Evolutionary conservation across 2,888 invertebrate genomes (phyloP).

Genomic region (Cheiracanthium punctorium): DNA sequence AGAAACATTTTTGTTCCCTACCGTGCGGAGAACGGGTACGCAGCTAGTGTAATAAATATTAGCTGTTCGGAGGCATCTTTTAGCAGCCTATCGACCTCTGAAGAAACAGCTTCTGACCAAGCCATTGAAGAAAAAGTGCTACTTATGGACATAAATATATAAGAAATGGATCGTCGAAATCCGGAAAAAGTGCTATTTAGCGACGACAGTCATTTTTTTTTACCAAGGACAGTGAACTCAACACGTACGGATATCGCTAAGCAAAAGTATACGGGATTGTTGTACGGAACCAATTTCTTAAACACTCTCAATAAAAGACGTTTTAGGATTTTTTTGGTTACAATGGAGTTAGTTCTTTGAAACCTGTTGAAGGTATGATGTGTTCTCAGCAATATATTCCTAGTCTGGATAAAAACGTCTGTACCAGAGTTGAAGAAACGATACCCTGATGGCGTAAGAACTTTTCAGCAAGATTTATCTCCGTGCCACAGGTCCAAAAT

Average conservation of each 20-base stretch:
- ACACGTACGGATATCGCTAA: not conserved
- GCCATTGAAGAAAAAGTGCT: not conserved
- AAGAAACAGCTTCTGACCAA: constrained; percentile 5
- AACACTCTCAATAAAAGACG: not conserved
- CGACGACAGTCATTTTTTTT: constrained; percentile 3
- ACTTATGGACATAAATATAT: not conserved
- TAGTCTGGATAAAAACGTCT: not conserved
- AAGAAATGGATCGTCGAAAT: not conserved
- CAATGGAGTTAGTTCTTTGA: not conserved
- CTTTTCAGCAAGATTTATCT: not conserved
- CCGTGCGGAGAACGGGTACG: no score
- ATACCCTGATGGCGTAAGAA: not conserved
- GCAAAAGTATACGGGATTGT: no score
- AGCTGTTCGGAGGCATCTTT: not conserved
- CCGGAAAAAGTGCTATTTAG: not conserved
- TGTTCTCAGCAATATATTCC: constrained; percentile 4
- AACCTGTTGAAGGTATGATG: not conserved
- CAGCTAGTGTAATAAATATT: not conserved
- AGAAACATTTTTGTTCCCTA: no score
- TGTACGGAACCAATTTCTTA: no score
- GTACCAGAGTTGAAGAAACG: not conserved
- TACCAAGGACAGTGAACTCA: not conserved
- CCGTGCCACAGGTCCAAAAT: not conserved
- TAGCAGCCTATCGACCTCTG: not conserved
- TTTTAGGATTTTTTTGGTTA: not conserved